Conservation (phyloP, 1,140 invertebrate species). For the Sipha flava region DNA sequence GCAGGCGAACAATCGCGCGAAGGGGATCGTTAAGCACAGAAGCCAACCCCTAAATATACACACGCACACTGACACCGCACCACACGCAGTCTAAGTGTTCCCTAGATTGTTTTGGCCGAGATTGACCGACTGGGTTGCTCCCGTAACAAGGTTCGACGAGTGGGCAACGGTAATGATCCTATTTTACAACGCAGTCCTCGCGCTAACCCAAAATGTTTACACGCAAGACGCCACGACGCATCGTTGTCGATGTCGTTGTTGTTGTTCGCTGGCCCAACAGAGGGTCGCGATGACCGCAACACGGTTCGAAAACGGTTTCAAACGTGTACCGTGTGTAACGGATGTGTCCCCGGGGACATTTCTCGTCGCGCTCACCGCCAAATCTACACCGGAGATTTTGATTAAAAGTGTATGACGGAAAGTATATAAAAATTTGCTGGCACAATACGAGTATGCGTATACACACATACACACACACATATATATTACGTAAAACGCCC, state of each 20-base stretch:
- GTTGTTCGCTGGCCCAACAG: background rate
- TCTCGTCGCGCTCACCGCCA: background rate
- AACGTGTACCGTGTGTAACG: constrained; percentile 7
- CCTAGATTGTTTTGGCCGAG: constrained; percentile 22
- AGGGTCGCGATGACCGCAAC: background rate
- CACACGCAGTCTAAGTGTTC: no score
- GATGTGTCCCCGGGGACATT: constrained; percentile 3
- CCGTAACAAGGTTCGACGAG: background rate
- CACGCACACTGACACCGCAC: no score
- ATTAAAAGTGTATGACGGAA: constrained; percentile 24
- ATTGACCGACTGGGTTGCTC: background rate
- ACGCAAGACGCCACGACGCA: background rate
- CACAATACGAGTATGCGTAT: no score
- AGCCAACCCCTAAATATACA: background rate
- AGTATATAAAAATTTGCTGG: background rate
- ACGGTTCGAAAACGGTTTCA: background rate
- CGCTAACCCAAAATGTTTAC: background rate
- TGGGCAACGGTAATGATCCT: background rate
- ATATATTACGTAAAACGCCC: no score
- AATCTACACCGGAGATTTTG: constrained; percentile 6
- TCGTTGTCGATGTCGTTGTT: background rate
- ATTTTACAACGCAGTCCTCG: background rate
- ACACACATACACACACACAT: no score
- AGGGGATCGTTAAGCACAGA: background rate
- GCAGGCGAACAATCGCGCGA: no score